Evolutionary conservation across 2,113 vertebrate species (phyloP).

Genomic region (Zapornia atra): DNA sequence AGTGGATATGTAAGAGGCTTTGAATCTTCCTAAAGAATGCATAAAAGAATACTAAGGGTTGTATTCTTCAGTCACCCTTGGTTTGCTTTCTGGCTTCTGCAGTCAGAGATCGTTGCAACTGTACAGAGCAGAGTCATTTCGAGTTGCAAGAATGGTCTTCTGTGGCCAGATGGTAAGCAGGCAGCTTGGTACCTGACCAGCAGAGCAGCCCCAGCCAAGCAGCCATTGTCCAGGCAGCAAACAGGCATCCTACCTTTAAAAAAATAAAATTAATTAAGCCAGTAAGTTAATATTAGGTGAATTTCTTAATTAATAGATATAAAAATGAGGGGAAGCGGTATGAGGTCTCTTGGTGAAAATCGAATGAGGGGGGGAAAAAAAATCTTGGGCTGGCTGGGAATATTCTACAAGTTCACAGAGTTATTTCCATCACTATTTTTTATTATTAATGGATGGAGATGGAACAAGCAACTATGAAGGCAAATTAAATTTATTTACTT

Average conservation of each 20-base stretch:
- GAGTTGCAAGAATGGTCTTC: background rate
- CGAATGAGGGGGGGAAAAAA: background rate
- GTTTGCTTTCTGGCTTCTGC: background rate
- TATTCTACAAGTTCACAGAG: background rate
- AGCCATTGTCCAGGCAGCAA: background rate
- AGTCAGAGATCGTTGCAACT: background rate
- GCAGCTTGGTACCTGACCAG: background rate
- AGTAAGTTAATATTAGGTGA: background rate
- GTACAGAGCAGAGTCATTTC: background rate
- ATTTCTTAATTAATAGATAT: background rate
- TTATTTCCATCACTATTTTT: background rate
- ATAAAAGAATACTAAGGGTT: background rate
- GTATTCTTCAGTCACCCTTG: background rate
- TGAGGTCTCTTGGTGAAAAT: background rate
- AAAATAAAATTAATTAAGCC: background rate
- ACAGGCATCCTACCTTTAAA: background rate
- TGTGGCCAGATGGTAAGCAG: background rate
- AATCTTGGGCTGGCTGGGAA: background rate
- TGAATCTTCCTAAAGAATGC: background rate
- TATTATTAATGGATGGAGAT: background rate
- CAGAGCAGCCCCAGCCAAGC: background rate
- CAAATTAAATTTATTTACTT: background rate
- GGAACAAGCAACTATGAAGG: background rate
- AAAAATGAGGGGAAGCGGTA: background rate
- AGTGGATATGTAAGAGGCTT: background rate